Conservation (phyloP, 2,113 vertebrate genomes). For the Pica pica region DNA sequence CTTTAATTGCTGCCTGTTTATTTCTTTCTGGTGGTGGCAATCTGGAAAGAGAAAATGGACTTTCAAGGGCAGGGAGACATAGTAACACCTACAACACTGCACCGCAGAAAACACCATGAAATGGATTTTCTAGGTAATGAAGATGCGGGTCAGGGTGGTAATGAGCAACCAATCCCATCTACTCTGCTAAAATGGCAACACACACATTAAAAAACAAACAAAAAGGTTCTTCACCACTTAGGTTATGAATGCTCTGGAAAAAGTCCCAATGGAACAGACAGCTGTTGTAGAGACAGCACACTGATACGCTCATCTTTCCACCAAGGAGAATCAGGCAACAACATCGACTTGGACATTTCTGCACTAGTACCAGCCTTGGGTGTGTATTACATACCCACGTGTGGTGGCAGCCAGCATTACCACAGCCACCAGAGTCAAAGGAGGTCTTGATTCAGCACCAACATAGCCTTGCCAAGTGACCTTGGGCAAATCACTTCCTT, state of each 20-base stretch:
- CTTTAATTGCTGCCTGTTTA: background rate
- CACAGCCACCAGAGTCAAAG: background rate
- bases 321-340: background rate
- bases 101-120: rapidly evolving
- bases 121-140: background rate
- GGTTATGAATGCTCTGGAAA: background rate
- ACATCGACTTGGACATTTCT: rapidly evolving
- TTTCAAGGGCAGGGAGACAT: background rate
- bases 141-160: background rate
- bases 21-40: rapidly evolving
- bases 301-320: background rate
- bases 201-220: background rate
- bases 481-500: slow-evolving; percentile 24
- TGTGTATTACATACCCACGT: background rate
- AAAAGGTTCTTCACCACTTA: background rate
- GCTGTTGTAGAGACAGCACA: background rate
- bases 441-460: background rate
- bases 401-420: background rate
- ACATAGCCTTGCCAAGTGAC: background rate
- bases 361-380: background rate
- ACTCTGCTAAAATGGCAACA: background rate
- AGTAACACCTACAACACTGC: background rate
- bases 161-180: background rate
- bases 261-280: background rate
- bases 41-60: background rate